Evolutionary conservation across 2,797 vertebrate species (phyloP).

Genomic region (Anguilla anguilla): DNA sequence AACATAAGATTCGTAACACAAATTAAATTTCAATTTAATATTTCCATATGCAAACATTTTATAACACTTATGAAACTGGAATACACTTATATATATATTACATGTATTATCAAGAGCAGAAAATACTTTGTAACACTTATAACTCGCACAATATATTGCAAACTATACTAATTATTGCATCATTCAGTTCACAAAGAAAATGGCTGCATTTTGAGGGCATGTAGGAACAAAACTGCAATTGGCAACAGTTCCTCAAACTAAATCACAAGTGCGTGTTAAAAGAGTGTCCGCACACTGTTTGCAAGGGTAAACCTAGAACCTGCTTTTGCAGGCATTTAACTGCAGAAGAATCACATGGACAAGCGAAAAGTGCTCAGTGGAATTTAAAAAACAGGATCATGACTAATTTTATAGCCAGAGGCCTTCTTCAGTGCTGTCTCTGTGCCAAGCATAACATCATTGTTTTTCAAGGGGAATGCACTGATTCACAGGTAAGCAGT

Average conservation of each 20-base stretch:
- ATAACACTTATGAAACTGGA: not conserved
- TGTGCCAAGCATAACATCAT: too few relatives aligned
- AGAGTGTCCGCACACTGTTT: not conserved
- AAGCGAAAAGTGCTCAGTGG: not conserved
- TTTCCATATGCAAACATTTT: not conserved
- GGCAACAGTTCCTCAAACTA: too few relatives aligned
- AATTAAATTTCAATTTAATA: slow-evolving; percentile 59
- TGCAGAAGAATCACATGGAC: not conserved
- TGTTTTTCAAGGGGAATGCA: too few relatives aligned
- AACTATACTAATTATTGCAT: too few relatives aligned
- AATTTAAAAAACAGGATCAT: not conserved
- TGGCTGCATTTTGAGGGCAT: too few relatives aligned
- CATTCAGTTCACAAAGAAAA: too few relatives aligned
- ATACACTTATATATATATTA: not conserved
- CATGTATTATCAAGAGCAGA: too few relatives aligned
- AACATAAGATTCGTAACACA: slow-evolving; percentile 70
- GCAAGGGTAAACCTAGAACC: not conserved
- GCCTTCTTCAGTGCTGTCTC: too few relatives aligned
- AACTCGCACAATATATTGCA: too few relatives aligned
- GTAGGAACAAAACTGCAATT: too few relatives aligned
- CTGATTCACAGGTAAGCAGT: too few relatives aligned
- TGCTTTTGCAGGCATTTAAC: not conserved
- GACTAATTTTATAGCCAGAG: not conserved
- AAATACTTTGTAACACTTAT: too few relatives aligned
- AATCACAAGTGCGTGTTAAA: not conserved